phyloP scores from a whole-genome alignment of 2,888 invertebrate genomes.

The Mythimna loreyi region DNA sequence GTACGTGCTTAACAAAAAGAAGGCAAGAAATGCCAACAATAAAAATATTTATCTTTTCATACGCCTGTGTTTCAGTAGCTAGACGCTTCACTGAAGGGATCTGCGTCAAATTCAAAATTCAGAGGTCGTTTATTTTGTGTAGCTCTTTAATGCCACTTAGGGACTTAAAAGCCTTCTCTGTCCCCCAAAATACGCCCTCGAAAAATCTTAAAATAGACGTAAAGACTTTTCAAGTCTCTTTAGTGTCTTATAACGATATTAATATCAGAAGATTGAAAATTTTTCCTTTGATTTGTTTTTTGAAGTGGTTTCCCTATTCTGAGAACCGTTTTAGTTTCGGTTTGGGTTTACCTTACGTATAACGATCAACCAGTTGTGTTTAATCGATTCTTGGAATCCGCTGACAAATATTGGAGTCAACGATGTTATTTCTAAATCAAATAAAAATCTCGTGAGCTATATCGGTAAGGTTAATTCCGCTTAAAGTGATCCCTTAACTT shows the following conservation, averaged over 20 bases:
- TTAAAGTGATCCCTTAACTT: background rate
- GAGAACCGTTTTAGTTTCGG: background rate
- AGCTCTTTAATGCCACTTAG: constrained; percentile 52
- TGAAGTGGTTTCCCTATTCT: constrained; percentile 7
- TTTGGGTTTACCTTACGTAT: constrained; percentile 1
- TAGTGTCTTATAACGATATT: constrained; percentile 46
- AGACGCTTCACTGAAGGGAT: constrained; percentile 19
- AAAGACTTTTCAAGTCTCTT: constrained; percentile 39
- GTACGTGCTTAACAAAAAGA: background rate
- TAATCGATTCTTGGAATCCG: constrained; percentile 13
- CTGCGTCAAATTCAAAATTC: constrained; percentile 45
- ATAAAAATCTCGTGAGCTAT: background rate
- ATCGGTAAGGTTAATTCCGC: background rate
- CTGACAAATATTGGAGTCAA: constrained; percentile 4
- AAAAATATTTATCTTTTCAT: constrained; percentile 8
- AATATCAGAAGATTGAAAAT: constrained; percentile 44
- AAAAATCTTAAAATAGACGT: constrained; percentile 55
- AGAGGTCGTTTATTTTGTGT: constrained; percentile 41
- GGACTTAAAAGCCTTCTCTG: constrained; percentile 47
- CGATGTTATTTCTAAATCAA: constrained; percentile 12
- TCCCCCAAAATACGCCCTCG: constrained; percentile 39
- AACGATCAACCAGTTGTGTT: background rate
- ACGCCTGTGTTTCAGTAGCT: constrained; percentile 1
- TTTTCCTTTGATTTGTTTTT: constrained; percentile 15
- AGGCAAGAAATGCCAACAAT: background rate